A percentile compares a stretch with the other conserved stretches of the same genome.
Evolutionary conservation across 2,113 vertebrate genomes (phyloP).

Genomic region (Erpornis zantholeuca): DNA sequence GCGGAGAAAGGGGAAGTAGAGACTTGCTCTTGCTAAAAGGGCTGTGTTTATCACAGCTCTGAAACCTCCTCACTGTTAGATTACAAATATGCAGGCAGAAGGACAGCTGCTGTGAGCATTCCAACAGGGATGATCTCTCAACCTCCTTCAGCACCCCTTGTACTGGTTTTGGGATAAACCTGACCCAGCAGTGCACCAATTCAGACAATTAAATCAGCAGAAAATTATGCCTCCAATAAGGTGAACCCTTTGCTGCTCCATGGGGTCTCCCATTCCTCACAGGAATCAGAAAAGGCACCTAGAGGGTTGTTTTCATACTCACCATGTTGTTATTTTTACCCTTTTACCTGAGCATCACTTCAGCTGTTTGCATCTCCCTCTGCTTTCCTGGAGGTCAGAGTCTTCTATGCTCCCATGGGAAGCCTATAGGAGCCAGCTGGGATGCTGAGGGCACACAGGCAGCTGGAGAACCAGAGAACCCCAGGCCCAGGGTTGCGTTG

Average conservation of each 20-base stretch:
- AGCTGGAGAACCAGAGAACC: background rate
- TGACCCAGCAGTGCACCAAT: background rate
- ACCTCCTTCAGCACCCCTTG: background rate
- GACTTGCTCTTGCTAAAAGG: background rate
- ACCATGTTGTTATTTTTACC: background rate
- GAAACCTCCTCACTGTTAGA: background rate
- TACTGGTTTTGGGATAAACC: background rate
- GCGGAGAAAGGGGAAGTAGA: background rate
- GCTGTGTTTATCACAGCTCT: background rate
- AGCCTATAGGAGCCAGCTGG: background rate
- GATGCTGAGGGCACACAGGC: background rate
- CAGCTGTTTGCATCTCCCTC: background rate
- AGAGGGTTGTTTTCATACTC: background rate
- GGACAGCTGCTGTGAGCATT: background rate
- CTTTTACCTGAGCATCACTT: background rate
- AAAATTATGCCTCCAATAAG: background rate
- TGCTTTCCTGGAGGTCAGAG: background rate
- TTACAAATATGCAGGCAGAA: background rate
- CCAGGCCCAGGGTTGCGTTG: background rate
- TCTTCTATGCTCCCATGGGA: background rate
- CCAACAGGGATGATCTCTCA: fast-evolving
- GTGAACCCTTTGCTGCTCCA: background rate
- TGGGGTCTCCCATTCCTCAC: background rate
- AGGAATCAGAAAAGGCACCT: background rate
- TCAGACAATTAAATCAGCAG: background rate